Evolutionary conservation across 2,888 invertebrate species (phyloP).

Genomic region (Melieria picta): DNA sequence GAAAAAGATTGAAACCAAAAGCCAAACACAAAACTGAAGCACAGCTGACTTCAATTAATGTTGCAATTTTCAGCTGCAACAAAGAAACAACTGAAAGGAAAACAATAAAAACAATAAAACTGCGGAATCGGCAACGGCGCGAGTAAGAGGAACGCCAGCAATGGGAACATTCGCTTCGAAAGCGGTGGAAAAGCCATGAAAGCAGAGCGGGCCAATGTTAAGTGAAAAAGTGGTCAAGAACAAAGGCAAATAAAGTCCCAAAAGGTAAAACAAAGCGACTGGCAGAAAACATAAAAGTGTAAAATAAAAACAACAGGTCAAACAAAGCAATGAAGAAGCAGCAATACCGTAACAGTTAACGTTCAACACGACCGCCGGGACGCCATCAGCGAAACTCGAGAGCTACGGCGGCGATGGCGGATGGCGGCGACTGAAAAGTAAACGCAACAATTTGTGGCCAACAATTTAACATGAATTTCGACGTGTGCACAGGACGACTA

Average conservation of each 20-base stretch:
- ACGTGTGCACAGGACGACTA: conserved; percentile 22
- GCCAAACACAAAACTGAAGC: conserved; percentile 19
- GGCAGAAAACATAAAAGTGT: conserved; percentile 16
- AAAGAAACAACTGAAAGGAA: neutral
- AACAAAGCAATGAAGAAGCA: neutral
- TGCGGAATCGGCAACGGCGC: neutral
- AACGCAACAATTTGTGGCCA: conserved; percentile 20
- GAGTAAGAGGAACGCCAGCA: conserved; percentile 6
- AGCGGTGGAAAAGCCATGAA: neutral
- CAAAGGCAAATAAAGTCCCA: conserved; percentile 29
- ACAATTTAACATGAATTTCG: conserved; percentile 19
- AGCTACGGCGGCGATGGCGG: neutral
- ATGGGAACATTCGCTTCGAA: neutral
- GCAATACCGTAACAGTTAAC: neutral
- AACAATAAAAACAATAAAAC: neutral
- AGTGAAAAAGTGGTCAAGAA: conserved; percentile 37
- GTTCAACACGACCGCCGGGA: neutral
- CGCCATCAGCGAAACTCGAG: neutral
- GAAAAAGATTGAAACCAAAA: conserved; percentile 21
- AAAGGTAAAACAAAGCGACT: conserved; percentile 10
- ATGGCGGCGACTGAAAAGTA: conserved; percentile 7
- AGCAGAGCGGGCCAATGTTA: conserved; percentile 19
- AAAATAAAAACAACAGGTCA: neutral
- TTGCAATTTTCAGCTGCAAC: conserved; percentile 12
- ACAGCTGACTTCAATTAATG: conserved; percentile 28